Conservation (phyloP, 2,888 invertebrate species). For the Sipunculus nudus region DNA sequence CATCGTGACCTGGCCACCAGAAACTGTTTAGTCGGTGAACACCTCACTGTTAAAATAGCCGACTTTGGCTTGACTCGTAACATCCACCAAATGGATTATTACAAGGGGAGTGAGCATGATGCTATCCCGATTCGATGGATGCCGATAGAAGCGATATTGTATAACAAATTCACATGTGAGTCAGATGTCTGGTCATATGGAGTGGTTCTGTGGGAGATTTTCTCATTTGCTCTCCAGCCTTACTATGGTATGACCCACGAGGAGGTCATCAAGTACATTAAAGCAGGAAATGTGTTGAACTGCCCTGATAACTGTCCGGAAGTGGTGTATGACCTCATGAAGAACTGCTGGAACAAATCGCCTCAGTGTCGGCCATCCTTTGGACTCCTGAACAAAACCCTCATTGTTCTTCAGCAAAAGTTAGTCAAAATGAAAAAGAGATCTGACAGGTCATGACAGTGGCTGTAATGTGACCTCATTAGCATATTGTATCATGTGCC, state of each 20-base stretch:
- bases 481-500: no score
- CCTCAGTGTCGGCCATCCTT: slow-evolving; percentile 88
- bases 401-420: slow-evolving; percentile 8
- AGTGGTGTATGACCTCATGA: slow-evolving; percentile 87
- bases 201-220: slow-evolving; percentile 96
- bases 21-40: slow-evolving; percentile 93
- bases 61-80: slow-evolving; percentile 97
- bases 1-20: slow-evolving; percentile 95
- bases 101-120: slow-evolving; percentile 78
- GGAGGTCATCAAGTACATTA: slow-evolving; percentile 93
- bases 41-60: slow-evolving; percentile 95
- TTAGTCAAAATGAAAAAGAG: not conserved
- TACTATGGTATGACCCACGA: slow-evolving; percentile 98
- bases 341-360: slow-evolving; percentile 90
- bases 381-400: slow-evolving; percentile 31
- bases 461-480: no score
- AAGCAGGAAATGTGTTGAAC: slow-evolving; percentile 89
- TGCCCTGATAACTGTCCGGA: slow-evolving; percentile 89
- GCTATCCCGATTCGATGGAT: slow-evolving; percentile 98
- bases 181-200: slow-evolving; percentile 99
- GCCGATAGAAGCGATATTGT: slow-evolving; percentile 95
- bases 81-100: slow-evolving; percentile 86
- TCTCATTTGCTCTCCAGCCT: slow-evolving; percentile 94
- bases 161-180: slow-evolving; percentile 94
- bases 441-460: no score